Evolutionary conservation across 2,888 invertebrate genomes (phyloP).

Genomic region (Oconnorella tubifera): DNA sequence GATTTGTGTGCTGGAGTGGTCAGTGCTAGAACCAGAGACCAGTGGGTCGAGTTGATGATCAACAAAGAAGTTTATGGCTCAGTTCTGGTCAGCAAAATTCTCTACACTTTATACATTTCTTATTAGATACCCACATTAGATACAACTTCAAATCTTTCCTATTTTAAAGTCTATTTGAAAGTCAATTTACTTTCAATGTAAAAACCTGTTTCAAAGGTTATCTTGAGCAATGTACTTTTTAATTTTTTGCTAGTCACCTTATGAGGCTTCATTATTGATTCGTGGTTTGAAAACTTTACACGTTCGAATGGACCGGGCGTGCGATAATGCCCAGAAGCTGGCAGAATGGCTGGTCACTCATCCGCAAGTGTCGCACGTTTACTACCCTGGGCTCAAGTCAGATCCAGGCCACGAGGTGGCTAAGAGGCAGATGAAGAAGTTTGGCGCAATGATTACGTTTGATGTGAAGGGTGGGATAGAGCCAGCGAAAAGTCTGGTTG

Average conservation of each 20-base stretch:
- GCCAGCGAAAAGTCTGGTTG: background rate
- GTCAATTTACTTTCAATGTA: too few species aligned
- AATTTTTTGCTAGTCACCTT: constrained; percentile 29
- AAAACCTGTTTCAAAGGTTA: too few species aligned
- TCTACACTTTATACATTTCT: background rate
- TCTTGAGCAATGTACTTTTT: too few species aligned
- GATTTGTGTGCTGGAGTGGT: constrained; percentile 54
- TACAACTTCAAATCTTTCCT: too few species aligned
- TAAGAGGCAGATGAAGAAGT: constrained; percentile 73
- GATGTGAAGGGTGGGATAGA: constrained; percentile 70
- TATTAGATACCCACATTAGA: background rate
- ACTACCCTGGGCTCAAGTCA: constrained; percentile 67
- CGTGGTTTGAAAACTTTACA: constrained; percentile 85
- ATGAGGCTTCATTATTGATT: constrained; percentile 30
- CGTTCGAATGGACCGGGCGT: constrained; percentile 85
- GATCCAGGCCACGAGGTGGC: constrained; percentile 49
- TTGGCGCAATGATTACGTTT: constrained; percentile 88
- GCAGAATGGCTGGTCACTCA: constrained; percentile 73
- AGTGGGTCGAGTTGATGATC: constrained; percentile 43
- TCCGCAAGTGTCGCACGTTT: constrained; percentile 26
- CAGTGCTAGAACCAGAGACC: constrained; percentile 42
- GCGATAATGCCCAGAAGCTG: constrained; percentile 71
- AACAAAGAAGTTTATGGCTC: constrained; percentile 42
- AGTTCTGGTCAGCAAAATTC: constrained; percentile 35
- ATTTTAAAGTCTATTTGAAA: too few species aligned